phyloP scores from a whole-genome alignment of 2,113 vertebrate species.

The Panthera uncia region DNA sequence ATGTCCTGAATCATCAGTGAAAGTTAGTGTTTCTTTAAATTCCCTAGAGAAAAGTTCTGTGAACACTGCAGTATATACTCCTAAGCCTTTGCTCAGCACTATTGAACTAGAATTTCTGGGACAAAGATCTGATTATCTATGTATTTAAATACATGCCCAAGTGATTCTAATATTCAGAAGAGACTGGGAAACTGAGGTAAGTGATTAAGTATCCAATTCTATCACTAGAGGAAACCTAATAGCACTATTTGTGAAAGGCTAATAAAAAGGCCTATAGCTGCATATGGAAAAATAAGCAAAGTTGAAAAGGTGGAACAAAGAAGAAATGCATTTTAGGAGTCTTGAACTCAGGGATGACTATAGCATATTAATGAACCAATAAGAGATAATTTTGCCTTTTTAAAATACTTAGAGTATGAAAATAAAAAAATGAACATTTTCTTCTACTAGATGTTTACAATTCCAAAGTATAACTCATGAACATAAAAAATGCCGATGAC shows the following conservation, averaged over 20 bases:
- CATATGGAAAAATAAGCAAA: background rate
- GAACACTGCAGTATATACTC: background rate
- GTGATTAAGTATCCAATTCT: background rate
- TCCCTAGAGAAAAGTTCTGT: background rate
- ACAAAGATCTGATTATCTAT: background rate
- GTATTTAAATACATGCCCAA: background rate
- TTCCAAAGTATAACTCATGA: background rate
- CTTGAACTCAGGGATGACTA: background rate
- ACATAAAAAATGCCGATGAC: background rate
- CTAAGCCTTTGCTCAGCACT: background rate
- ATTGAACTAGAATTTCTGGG: background rate
- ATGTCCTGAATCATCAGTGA: background rate
- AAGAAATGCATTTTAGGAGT: background rate
- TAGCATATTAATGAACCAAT: background rate
- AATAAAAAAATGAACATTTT: background rate
- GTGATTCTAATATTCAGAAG: background rate
- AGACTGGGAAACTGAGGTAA: background rate
- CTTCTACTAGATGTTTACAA: background rate
- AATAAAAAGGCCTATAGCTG: background rate
- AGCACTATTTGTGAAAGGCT: background rate
- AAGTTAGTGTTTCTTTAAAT: background rate
- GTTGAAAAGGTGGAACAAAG: background rate
- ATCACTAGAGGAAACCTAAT: background rate
- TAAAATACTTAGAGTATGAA: background rate
- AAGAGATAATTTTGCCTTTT: background rate